Evolutionary conservation across 2,888 invertebrate genomes (phyloP), one percentile per base, ranked within the genome.

Genomic region (Leptinotarsa peninsularis): DNA sequence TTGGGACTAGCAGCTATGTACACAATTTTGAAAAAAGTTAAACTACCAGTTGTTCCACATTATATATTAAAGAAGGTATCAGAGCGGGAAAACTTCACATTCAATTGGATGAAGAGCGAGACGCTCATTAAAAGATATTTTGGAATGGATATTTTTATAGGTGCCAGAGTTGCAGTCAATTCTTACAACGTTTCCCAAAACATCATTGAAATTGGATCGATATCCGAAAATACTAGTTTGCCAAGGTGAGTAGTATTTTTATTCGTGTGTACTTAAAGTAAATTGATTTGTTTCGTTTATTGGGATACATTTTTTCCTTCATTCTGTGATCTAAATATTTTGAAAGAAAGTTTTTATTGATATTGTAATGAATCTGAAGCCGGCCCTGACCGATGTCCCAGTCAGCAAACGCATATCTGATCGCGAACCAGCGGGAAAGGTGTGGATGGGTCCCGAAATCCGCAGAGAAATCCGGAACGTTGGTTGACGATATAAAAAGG

Each of bases 81-180:
- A 1, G 82, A 83, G 63, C 88, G 88, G 18, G 85, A 86, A 3
- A 85, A 88, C 18, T 91, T 90, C 75, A 86, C 83, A 18, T 93
- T 92, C 80, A 90, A 93, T 84, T 94, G 93, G 92, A 84, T 94
- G 54, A 89, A 90, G 49, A 88, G 91, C 5, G 90, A 94, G 52
- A 93, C 93, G 15, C 90, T 90, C 69, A 89, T 94, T 5, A 94
- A 94, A 82, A 91, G 90, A 49, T 86, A 90, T 18, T 86, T 94
- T 0, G 92, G 91, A 14, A 91, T 92, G 89, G 95, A 95, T 83
- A 88, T 94, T 0, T 90, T 95, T 7, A 91, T 95, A 76, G 95
- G 95, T 0, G 92, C 95, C 76, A 92, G 92, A 81, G 91, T 95
- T 54, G 92, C 92, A 81, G 91, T 93, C 0, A 94, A 94, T 88